These are phyloP conservation scores for Sphaerophoria taeniata DNA, from an alignment of 2,888 invertebrate genomes.

Conservation along the genomic window DNA sequence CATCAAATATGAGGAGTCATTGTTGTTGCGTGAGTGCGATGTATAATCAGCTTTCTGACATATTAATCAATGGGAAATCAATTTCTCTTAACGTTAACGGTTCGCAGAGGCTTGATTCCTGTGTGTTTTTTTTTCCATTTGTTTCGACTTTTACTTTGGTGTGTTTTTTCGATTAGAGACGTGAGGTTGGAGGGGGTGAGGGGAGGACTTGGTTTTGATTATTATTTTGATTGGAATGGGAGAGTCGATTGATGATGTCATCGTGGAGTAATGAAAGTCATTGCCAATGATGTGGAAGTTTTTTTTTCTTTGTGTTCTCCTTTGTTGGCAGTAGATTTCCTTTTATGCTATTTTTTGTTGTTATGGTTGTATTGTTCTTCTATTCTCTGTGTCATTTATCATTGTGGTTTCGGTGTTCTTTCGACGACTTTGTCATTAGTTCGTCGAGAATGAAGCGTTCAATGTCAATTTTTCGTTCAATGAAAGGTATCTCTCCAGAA, in stretches of 20 bases:
- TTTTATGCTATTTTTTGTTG: background rate
- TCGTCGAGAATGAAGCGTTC: constrained; percentile 35
- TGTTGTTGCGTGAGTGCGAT: constrained; percentile 57
- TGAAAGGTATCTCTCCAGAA: background rate
- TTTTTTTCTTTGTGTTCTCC: constrained; percentile 19
- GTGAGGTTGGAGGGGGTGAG: background rate
- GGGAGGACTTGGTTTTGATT: background rate
- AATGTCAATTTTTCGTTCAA: constrained; percentile 14
- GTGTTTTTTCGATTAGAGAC: constrained; percentile 8
- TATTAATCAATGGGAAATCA: constrained; percentile 72
- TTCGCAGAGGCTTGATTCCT: constrained; percentile 29
- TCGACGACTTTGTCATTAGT: constrained; percentile 41
- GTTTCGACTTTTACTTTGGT: constrained; percentile 1
- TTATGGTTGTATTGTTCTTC: constrained; percentile 22
- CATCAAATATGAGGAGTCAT: constrained; percentile 37
- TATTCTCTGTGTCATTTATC: constrained; percentile 58
- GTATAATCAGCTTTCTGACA: constrained; percentile 71
- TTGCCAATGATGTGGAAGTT: constrained; percentile 64
- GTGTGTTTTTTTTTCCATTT: background rate
- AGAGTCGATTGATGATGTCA: constrained; percentile 73
- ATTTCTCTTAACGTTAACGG: constrained; percentile 53
- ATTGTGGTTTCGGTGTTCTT: constrained; percentile 35
- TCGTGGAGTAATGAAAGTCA: constrained; percentile 73
- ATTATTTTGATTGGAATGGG: background rate
- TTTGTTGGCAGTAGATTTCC: background rate